Conservation (phyloP, 2,888 invertebrate species). For the Phorcus lineatus region DNA sequence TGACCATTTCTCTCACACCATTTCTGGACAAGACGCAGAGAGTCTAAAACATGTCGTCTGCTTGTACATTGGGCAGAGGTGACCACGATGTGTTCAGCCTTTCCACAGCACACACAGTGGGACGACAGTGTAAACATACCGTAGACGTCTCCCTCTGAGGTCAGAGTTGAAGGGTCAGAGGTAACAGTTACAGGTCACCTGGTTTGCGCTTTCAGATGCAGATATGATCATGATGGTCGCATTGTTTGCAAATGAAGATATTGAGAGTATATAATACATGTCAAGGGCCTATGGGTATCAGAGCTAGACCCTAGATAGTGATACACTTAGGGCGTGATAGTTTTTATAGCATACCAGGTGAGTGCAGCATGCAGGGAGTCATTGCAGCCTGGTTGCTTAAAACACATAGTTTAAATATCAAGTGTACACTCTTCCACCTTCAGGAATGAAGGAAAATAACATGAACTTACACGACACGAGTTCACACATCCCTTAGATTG, state of each 20-base stretch:
- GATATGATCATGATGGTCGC: not conserved
- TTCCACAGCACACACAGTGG: not conserved
- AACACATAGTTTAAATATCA: no score
- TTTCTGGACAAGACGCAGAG: not conserved
- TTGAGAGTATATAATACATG: not conserved
- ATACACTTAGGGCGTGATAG: no score
- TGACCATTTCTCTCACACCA: not conserved
- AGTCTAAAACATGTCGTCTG: not conserved
- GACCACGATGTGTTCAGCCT: constrained; percentile 14
- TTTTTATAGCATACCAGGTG: no score
- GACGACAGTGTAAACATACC: constrained; percentile 6
- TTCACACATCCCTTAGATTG: no score
- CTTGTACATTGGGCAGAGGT: not conserved
- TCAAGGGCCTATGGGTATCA: not conserved
- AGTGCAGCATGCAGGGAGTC: no score
- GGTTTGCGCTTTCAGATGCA: constrained; percentile 1
- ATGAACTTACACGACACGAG: no score
- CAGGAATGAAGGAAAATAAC: no score
- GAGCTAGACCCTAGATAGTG: not conserved
- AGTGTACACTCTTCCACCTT: no score
- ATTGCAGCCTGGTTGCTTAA: no score
- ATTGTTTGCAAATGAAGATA: no score
- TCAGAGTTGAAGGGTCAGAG: constrained; percentile 1
- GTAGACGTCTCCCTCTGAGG: not conserved
- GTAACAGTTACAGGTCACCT: not conserved